Evolutionary conservation across 2,113 vertebrate genomes (phyloP).

Genomic region (Cyprinus carpio): DNA sequence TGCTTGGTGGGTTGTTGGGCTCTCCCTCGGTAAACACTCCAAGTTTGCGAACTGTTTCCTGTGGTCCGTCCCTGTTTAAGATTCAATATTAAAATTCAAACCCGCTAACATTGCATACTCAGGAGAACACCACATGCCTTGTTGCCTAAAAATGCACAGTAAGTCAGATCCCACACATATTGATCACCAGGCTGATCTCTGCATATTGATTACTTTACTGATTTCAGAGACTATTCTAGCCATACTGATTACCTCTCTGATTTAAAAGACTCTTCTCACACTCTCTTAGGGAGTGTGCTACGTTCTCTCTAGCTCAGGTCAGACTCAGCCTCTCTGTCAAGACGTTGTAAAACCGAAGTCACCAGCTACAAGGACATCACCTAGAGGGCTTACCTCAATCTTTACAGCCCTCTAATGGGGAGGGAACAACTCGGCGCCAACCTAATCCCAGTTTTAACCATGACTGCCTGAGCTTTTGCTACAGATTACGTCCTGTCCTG

Average conservation of each 20-base stretch:
- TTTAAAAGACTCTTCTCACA: neutral
- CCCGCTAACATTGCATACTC: neutral
- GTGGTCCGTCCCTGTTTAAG: slow-evolving; percentile 87
- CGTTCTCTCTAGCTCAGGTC: neutral
- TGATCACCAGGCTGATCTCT: neutral
- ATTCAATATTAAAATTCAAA: neutral
- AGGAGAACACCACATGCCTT: neutral
- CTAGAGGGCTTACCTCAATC: neutral
- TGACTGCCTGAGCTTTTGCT: slow-evolving; percentile 71
- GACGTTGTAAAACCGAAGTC: neutral
- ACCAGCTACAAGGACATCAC: slow-evolving; percentile 8
- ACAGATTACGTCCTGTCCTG: slow-evolving; percentile 74
- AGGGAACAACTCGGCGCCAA: slow-evolving; percentile 45
- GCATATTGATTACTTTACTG: neutral
- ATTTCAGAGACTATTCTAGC: neutral
- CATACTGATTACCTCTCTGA: slow-evolving; percentile 19
- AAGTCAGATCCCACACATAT: neutral
- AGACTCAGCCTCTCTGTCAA: neutral
- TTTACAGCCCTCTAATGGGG: neutral
- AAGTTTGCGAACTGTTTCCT: slow-evolving; percentile 86
- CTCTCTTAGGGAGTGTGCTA: neutral
- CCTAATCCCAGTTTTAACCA: slow-evolving; percentile 67
- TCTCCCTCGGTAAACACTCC: slow-evolving; percentile 89
- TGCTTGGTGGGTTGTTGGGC: slow-evolving; percentile 83
- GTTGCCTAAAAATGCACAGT: neutral